Percentiles rank a stretch among this genome's conserved stretches.
Evolutionary conservation across 2,888 invertebrate species (phyloP).

Genomic region (Drosophila picticornis): DNA sequence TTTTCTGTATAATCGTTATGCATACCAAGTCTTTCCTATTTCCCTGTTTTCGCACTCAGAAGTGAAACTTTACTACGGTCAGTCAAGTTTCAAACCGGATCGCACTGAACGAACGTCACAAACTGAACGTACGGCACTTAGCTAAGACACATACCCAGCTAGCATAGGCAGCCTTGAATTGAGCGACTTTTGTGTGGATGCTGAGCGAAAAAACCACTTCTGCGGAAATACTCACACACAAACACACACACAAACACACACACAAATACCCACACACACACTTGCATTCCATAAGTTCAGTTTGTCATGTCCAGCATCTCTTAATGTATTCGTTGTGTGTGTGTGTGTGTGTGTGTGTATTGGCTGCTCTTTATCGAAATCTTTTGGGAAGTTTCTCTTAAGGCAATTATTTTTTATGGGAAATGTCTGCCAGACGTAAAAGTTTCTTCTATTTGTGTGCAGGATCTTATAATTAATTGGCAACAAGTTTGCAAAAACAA

Average conservation of each 20-base stretch:
- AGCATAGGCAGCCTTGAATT: conserved; percentile 1
- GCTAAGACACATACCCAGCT: background rate
- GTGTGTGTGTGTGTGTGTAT: conserved; percentile 11
- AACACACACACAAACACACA: background rate
- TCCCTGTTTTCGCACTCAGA: background rate
- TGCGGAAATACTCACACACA: conserved; percentile 7
- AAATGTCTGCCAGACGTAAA: background rate
- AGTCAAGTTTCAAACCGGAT: conserved; percentile 7
- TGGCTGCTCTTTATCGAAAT: conserved; percentile 11
- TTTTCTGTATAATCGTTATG: background rate
- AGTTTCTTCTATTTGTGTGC: background rate
- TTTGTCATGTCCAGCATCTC: conserved; percentile 15
- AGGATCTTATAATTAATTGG: conserved; percentile 3
- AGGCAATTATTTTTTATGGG: conserved; percentile 1
- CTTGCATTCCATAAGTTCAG: background rate
- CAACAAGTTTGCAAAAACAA: background rate
- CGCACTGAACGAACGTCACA: background rate
- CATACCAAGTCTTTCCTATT: background rate
- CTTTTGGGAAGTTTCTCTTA: conserved; percentile 14
- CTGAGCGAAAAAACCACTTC: conserved; percentile 6
- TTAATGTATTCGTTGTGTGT: conserved; percentile 3
- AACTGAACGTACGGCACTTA: background rate
- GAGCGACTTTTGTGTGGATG: conserved; percentile 19
- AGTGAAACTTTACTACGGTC: background rate
- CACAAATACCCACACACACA: background rate